Conservation (phyloP, 2,113 vertebrate genomes). For the Balaeniceps rex region DNA sequence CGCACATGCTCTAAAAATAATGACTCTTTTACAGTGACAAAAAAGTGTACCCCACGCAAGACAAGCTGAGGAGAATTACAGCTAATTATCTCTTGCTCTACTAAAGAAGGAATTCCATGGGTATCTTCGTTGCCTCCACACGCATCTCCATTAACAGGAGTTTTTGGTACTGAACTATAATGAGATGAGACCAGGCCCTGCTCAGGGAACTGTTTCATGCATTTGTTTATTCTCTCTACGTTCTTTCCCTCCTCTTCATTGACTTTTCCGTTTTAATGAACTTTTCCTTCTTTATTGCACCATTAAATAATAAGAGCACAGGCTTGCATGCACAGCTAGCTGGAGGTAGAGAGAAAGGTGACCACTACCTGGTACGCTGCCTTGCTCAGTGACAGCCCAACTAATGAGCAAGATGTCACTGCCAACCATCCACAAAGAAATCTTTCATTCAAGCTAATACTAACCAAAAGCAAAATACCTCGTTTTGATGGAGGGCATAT, state of each 20-base stretch:
- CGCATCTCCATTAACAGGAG: not conserved
- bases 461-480: not conserved
- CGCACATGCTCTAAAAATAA: accelerated
- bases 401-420: not conserved
- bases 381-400: not conserved
- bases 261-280: not conserved
- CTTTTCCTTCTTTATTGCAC: not conserved
- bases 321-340: not conserved
- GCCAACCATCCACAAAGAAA: not conserved
- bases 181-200: not conserved
- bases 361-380: not conserved
- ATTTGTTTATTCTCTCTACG: not conserved
- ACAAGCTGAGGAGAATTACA: not conserved
- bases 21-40: not conserved
- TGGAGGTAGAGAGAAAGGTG: not conserved
- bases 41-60: not conserved
- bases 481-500: not conserved
- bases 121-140: not conserved
- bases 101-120: not conserved
- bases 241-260: not conserved
- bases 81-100: not conserved
- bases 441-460: too few species aligned
- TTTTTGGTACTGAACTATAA: not conserved
- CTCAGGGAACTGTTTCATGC: not conserved
- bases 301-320: not conserved